A percentile compares a stretch with the other conserved stretches of the same genome.
Conservation (phyloP, 2,888 invertebrate genomes). For the Operophtera brumata region DNA sequence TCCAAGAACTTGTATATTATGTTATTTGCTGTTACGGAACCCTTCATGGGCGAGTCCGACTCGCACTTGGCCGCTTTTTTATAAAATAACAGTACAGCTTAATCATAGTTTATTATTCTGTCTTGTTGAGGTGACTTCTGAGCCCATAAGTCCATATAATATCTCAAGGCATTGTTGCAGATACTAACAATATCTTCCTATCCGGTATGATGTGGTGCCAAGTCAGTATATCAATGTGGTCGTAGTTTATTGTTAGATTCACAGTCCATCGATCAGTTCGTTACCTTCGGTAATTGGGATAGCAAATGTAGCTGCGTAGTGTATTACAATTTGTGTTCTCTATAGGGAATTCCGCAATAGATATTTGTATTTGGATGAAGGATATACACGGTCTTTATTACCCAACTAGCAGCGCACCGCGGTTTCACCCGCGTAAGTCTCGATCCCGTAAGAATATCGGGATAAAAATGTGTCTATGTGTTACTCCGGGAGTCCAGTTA, state of each 20-base stretch:
- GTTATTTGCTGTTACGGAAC: too few relatives aligned
- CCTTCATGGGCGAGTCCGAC: too few relatives aligned
- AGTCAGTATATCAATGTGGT: background rate
- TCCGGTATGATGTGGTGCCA: constrained; percentile 1
- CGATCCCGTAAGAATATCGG: too few relatives aligned
- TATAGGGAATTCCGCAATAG: background rate
- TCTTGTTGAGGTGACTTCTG: background rate
- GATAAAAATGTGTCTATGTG: too few relatives aligned
- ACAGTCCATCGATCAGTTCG: background rate
- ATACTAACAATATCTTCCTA: background rate
- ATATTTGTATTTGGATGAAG: background rate
- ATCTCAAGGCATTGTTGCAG: background rate
- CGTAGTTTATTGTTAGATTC: background rate
- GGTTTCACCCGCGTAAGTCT: too few relatives aligned
- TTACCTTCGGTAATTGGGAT: constrained; percentile 1
- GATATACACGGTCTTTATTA: too few relatives aligned
- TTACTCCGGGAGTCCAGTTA: too few relatives aligned
- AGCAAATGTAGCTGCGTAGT: too few relatives aligned
- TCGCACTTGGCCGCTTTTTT: too few relatives aligned
- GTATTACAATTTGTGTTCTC: background rate
- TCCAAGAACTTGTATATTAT: too few relatives aligned
- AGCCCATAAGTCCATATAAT: background rate
- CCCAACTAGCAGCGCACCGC: too few relatives aligned
- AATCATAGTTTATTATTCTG: background rate
- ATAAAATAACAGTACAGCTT: too few relatives aligned